These are phyloP conservation scores for Pangasius macronema DNA, from an alignment of 2,797 vertebrate species.

Conservation along the genomic window DNA sequence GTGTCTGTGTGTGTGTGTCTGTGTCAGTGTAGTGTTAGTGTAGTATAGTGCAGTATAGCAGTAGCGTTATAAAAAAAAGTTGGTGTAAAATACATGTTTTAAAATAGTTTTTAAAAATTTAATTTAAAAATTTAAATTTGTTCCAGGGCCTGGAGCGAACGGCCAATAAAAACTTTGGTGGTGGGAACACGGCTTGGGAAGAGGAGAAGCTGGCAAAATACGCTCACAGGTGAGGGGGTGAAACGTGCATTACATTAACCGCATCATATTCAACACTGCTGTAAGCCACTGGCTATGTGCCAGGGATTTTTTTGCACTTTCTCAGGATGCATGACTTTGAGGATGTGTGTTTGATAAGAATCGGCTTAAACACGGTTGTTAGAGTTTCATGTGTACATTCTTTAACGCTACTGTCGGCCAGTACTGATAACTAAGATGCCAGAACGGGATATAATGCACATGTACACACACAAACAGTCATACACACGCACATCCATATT, in stretches of 20 bases:
- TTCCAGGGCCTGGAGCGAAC: constrained; percentile 90
- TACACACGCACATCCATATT: not conserved
- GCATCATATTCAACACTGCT: not conserved
- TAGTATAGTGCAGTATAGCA: not conserved
- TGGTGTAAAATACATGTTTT: not conserved
- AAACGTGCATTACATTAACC: not conserved
- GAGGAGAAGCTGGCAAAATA: constrained; percentile 96
- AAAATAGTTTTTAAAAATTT: not conserved
- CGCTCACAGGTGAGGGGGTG: constrained; percentile 82
- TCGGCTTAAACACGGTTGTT: not conserved
- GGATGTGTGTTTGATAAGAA: not conserved
- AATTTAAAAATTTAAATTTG: constrained; percentile 12
- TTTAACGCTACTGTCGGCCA: not conserved
- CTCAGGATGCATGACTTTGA: not conserved
- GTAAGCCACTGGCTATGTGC: not conserved
- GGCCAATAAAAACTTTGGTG: constrained; percentile 91
- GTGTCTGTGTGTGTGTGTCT: too few relatives aligned
- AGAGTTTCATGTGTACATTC: not conserved
- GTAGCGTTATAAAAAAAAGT: too few relatives aligned
- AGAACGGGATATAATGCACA: not conserved
- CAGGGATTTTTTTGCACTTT: not conserved
- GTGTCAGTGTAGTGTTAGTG: too few relatives aligned
- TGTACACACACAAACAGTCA: not conserved
- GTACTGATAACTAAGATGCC: not conserved
- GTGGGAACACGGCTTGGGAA: constrained; percentile 97